Evolutionary conservation across 1,140 invertebrate species (phyloP), one percentile per base, ranked within the genome.

Genomic region (Belonocnema kinseyi): DNA sequence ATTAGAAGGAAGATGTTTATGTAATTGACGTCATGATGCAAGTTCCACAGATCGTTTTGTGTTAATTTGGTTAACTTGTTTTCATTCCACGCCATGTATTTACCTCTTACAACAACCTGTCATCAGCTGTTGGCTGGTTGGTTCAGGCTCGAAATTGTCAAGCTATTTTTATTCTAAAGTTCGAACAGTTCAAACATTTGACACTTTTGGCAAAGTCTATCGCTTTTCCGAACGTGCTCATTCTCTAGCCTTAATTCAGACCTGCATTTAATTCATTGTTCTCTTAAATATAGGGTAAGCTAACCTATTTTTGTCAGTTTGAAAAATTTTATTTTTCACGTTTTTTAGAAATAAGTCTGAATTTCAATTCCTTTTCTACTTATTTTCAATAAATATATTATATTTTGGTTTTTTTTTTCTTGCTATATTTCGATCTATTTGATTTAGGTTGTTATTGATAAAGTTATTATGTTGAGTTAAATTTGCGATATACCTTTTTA

Each of bases 121-220:
- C 61, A 46, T 66, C 61, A 66, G 61, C 61, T 66, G 61, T 66
- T 66, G 61, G 61, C 61, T 66, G n/a, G 6, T 66, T 66, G 61
- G 61, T 33, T 66, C n/a, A 2, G 33, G n/a, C 40, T 66, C 61
- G 33, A 66, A 66, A 66, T 16, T 66, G 16, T 5, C 14, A 33
- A 54, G 53, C 17, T 54, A 54, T 54, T 54, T 54, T 54, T 0
- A 54, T 54, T 17, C n/a, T n/a, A n/a, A 54, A 54, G 16, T n/a
- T 54, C n/a, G n/a, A 54, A n/a, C 8, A 19, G 17, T 54, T 46
- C 40, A 46, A 46, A 46, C 53, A 54, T 54, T 54, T 54, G 53
- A 54, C 53, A 54, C 53, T 54, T 54, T 54, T 54, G 53, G 53
- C 53, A 54, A 54, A 54, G n/a, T 54, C n/a, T 46, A 46, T 46